Base-by-base conservation (phyloP, 1,140 invertebrate genomes). In the Reticulitermes speratus region DNA sequence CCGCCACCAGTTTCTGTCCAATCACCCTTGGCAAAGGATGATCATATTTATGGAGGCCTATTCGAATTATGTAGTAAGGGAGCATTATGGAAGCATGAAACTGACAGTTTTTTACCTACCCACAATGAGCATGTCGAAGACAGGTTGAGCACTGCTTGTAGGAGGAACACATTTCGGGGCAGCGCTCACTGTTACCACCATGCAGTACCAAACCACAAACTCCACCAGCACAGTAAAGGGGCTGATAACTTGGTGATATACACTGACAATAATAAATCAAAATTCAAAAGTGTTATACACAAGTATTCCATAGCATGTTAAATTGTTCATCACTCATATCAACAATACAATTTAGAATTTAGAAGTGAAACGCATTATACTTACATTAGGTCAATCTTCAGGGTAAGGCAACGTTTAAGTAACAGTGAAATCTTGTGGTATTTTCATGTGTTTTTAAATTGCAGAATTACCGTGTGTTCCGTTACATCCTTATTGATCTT, bases 101-200 rank as follows among this genome's bases (percentile, higher is more conserved):
- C 9, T 48, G 59, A n/a, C 59, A 25, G 59, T n/a, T 75, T 23
- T 30, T 44, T 83, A 87, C 88, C 82, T 86, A 89, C 88, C 96
- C 96, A 88, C 98, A 99, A 86, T 97, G 95, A 0, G 97, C 96
- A 88, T 97, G 95, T 88, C 94, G 93, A 25, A 99, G 91, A 90
- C 98, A 99, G 25, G 95, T 95, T 0, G 96, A 95, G 89, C 98
- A 99, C 89, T 97, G 96, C n/a, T 93, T 94, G 89, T 97, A 96
- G 0, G 94, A 94, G 8, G 93, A 93, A 90, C 98, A 99, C 0
- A 95, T 95, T 87, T 95, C 95, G 0, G 97, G 97, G 89, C 97
- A 99, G 82, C 95, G 95, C 82, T 95, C 93, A 75, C 92, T 88
- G 69, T 92, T 92, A 2, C 93, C 91, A 86, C 94, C 93, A 45